These are phyloP conservation scores for Hyposmocoma kahamanoa DNA, from an alignment of 1,140 invertebrate genomes.

Conservation along the genomic window DNA sequence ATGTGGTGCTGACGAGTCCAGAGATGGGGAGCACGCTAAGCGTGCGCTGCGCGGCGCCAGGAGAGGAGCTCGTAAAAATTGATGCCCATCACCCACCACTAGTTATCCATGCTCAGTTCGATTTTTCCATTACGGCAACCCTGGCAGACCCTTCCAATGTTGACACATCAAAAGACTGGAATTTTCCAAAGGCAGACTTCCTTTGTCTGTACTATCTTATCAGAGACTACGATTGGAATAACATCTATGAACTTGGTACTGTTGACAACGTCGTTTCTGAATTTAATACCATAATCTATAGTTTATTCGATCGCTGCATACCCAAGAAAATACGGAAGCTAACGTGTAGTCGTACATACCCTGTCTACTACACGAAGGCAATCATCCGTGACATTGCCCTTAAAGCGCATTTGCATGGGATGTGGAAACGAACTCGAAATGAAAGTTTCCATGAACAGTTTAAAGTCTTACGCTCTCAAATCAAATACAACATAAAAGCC, in stretches of 20 bases:
- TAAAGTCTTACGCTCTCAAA: neutral
- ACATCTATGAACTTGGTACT: neutral
- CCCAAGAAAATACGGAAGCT: slow-evolving; percentile 4
- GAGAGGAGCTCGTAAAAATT: neutral
- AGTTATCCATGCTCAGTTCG: neutral
- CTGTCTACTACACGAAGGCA: slow-evolving; percentile 3
- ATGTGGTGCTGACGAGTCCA: slow-evolving; percentile 7
- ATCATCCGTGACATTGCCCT: slow-evolving; percentile 1
- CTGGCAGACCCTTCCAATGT: slow-evolving; percentile 5
- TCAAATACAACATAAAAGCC: neutral
- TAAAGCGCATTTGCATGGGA: neutral
- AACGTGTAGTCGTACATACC: neutral
- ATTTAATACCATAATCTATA: neutral
- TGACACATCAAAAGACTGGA: neutral
- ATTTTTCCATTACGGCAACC: too few relatives aligned
- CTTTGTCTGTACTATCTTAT: neutral
- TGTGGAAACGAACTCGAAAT: neutral
- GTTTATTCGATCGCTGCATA: neutral
- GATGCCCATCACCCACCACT: slow-evolving; percentile 6
- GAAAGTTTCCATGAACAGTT: neutral
- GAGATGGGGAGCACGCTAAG: neutral
- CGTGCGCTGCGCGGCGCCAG: neutral
- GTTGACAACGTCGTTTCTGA: neutral
- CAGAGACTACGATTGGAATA: neutral
- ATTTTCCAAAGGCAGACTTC: neutral